Percentiles rank a stretch among this genome's conserved stretches.
Conservation (phyloP, 64 coral and sea anemone species). For the Montipora cactus region DNA sequence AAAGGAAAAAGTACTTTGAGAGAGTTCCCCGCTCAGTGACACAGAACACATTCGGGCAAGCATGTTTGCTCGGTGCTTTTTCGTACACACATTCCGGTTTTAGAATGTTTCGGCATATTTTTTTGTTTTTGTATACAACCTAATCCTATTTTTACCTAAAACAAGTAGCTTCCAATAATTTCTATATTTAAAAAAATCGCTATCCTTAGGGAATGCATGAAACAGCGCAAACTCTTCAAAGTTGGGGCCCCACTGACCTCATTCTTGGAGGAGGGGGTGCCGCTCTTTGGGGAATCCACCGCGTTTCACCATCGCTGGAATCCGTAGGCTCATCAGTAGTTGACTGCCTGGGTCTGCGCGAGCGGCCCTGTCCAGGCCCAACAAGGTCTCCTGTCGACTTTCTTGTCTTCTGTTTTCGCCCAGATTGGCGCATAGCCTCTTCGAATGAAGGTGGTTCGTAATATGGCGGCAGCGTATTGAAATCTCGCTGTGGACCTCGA, state of each 20-base stretch:
- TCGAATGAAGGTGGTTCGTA: constrained; percentile 94
- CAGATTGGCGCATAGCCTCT: constrained; percentile 91
- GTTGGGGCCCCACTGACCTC: not conserved
- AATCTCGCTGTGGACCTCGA: constrained; percentile 83
- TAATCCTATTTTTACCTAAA: too few species aligned
- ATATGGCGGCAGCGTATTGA: constrained; percentile 82
- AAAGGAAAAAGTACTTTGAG: too few species aligned
- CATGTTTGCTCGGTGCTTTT: too few species aligned
- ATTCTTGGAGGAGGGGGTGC: constrained; percentile 69
- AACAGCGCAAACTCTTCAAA: too few species aligned
- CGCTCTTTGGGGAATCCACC: constrained; percentile 34
- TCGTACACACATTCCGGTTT: too few species aligned
- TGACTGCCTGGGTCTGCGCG: constrained; percentile 49
- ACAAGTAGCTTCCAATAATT: too few species aligned
- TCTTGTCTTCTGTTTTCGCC: constrained; percentile 73
- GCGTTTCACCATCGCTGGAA: constrained; percentile 71
- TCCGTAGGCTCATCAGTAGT: constrained; percentile 74
- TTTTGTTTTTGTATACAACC: too few species aligned
- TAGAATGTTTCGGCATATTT: too few species aligned
- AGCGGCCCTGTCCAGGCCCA: constrained; percentile 28
- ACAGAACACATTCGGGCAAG: too few species aligned
- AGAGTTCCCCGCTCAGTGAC: too few species aligned
- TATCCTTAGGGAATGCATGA: too few species aligned
- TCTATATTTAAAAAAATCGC: too few species aligned
- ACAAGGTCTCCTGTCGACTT: constrained; percentile 84